Evolutionary conservation across 2,888 invertebrate genomes (phyloP).

Genomic region (Diarsia mendica): DNA sequence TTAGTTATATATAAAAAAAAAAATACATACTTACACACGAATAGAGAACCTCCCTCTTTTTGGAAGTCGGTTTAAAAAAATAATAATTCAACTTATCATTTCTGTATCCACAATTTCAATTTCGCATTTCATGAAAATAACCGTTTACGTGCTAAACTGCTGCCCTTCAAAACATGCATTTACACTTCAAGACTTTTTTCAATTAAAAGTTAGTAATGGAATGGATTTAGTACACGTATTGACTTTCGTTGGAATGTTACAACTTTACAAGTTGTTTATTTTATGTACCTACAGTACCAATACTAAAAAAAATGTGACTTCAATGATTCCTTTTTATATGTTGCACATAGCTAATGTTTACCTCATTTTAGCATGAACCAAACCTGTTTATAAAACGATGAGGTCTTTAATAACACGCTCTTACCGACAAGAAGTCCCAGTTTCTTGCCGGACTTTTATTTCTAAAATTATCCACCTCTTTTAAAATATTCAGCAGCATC

Average conservation of each 20-base stretch:
- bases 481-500: conserved; percentile 46
- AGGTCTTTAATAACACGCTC: not conserved
- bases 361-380: not conserved
- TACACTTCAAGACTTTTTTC: conserved; percentile 42
- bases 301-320: not conserved
- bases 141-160: conserved; percentile 38
- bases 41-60: no score
- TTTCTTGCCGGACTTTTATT: not conserved
- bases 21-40: no score
- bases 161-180: conserved; percentile 46
- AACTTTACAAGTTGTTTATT: not conserved
- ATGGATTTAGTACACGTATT: not conserved
- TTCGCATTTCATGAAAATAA: conserved; percentile 66
- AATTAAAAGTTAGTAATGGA: not conserved
- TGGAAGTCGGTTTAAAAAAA: no score
- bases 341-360: not conserved
- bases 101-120: conserved; percentile 60
- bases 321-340: not conserved
- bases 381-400: not conserved
- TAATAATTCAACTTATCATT: no score
- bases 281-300: no score
- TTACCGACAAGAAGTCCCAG: not conserved
- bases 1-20: no score
- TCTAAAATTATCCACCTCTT: conserved; percentile 1
- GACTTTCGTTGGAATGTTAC: not conserved